These are phyloP conservation scores for Oplegnathus fasciatus DNA, from an alignment of 2,113 vertebrate genomes.

Conservation along the genomic window DNA sequence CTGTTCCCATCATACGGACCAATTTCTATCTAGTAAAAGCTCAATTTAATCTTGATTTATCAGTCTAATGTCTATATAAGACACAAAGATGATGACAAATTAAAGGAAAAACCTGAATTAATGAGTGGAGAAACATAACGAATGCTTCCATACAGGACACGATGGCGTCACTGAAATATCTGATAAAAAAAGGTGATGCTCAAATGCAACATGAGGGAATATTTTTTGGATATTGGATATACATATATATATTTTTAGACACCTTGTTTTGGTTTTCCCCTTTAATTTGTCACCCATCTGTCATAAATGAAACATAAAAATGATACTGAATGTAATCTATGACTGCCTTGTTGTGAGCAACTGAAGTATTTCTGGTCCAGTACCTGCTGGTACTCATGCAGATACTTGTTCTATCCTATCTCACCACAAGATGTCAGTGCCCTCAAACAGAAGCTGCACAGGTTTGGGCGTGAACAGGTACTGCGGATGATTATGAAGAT, in stretches of 20 bases:
- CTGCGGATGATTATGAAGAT: not conserved
- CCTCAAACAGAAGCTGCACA: constrained; percentile 20
- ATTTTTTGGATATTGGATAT: too few species aligned
- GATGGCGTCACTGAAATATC: not conserved
- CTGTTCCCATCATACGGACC: not conserved
- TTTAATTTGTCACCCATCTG: not conserved
- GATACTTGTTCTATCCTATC: not conserved
- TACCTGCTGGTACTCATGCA: not conserved
- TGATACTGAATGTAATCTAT: not conserved
- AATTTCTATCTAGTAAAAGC: too few species aligned
- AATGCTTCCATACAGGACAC: not conserved
- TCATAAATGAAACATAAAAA: not conserved
- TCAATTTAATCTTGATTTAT: not conserved
- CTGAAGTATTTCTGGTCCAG: not conserved
- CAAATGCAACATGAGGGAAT: not conserved
- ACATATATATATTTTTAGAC: too few species aligned
- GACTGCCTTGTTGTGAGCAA: not conserved
- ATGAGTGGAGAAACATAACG: not conserved
- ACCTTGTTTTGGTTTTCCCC: not conserved
- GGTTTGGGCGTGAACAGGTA: not conserved
- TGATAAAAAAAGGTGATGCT: not conserved
- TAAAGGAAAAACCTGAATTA: not conserved
- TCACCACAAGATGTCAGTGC: constrained; percentile 73
- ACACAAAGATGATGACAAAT: not conserved
- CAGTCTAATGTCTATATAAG: not conserved